Evolutionary conservation across 2,113 vertebrate genomes (phyloP).

Genomic region (Chrysochloris asiatica): DNA sequence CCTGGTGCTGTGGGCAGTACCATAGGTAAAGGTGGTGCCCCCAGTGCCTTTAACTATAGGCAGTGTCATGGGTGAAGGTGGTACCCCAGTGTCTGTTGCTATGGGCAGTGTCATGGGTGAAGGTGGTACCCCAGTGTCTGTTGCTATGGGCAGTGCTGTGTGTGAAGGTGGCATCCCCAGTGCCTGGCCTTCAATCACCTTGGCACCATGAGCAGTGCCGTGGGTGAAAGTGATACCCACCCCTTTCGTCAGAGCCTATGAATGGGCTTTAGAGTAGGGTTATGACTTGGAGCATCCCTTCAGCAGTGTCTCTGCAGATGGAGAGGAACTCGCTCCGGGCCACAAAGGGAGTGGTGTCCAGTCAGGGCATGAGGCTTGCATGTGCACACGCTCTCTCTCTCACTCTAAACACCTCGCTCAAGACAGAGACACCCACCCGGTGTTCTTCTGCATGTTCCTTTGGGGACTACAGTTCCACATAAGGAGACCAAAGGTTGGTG

Average conservation of each 20-base stretch:
- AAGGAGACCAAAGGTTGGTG: neutral
- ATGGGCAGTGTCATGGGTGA: too few relatives aligned
- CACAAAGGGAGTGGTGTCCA: neutral
- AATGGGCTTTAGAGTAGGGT: neutral
- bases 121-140: neutral
- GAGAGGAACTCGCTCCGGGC: neutral
- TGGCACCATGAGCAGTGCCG: too few relatives aligned
- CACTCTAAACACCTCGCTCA: neutral
- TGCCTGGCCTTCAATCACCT: too few relatives aligned
- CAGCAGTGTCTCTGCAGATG: too few relatives aligned
- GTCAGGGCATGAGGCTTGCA: fast-evolving
- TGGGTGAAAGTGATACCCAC: fast-evolving
- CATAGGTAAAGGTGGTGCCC: fast-evolving
- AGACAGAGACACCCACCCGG: neutral
- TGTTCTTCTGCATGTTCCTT: neutral
- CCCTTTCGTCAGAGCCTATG: neutral
- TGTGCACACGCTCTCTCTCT: too few relatives aligned
- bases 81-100: too few relatives aligned
- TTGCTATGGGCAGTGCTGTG: fast-evolving
- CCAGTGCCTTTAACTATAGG: neutral
- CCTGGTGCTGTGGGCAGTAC: too few relatives aligned
- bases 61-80: neutral
- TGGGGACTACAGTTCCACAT: neutral
- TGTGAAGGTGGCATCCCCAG: neutral
- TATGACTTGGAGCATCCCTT: neutral